A percentile compares a stretch with the other conserved stretches of the same genome.
Evolutionary conservation across 2,888 invertebrate genomes (phyloP).

Genomic region (Cartodere bifasciata): DNA sequence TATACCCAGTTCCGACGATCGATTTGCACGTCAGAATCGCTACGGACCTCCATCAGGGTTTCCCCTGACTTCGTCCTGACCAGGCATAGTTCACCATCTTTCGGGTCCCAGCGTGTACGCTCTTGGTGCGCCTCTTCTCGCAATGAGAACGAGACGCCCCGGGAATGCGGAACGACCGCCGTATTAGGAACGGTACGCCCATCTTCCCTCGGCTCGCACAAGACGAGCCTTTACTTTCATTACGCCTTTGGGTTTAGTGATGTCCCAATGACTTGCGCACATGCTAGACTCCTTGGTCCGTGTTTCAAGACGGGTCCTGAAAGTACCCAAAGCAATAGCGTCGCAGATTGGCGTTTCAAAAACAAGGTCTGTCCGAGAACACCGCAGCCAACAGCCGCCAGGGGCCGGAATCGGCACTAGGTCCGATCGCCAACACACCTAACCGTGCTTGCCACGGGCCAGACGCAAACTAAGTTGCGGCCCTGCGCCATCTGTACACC

Average conservation of each 20-base stretch:
- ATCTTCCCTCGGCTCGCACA: conserved; percentile 35
- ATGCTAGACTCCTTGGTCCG: conserved; percentile 63
- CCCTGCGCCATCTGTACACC: conserved; percentile 11
- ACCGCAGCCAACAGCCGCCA: conserved; percentile 11
- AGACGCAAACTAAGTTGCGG: conserved; percentile 13
- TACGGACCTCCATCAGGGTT: conserved; percentile 60
- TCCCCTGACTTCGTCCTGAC: conserved; percentile 56
- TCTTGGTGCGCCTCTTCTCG: conserved; percentile 43
- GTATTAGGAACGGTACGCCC: conserved; percentile 27
- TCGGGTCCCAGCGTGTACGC: conserved; percentile 58
- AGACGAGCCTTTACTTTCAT: conserved; percentile 46
- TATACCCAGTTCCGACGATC: conserved; percentile 65
- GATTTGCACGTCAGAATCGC: conserved; percentile 70
- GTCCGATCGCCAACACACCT: conserved; percentile 22
- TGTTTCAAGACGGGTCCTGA: conserved; percentile 66
- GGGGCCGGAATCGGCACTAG: conserved; percentile 14
- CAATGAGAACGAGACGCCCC: conserved; percentile 40
- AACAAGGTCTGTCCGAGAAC: conserved; percentile 18
- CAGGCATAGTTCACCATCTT: conserved; percentile 64
- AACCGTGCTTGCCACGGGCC: conserved; percentile 23
- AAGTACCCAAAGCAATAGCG: conserved; percentile 30
- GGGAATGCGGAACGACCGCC: conserved; percentile 28
- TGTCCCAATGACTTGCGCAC: conserved; percentile 55
- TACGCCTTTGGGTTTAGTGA: conserved; percentile 48
- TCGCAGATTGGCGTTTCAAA: conserved; percentile 24